Base-by-base conservation (phyloP, 2,888 invertebrate genomes). In the Chaetoderma sp. region DNA sequence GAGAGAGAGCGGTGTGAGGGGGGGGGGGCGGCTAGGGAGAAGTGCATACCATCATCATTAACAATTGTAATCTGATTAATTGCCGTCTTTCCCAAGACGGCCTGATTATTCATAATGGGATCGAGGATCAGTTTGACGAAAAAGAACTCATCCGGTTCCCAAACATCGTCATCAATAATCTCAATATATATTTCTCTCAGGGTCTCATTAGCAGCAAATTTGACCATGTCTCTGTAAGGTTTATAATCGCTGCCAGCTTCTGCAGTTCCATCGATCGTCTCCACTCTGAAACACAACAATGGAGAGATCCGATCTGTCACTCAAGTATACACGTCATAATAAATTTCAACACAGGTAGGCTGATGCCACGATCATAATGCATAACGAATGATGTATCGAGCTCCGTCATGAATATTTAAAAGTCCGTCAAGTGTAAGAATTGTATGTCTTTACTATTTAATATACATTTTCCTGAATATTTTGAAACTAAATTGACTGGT, bases 81-180 rank as follows among this genome's bases (percentile, higher is more conserved):
- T 49, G 88, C 86, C 28, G 87, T 86, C 44, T 87, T 83, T 18
- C 90, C 90, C 1, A 90, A 80, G 52, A 86, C 82, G 1, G 88
- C 87, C 6, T 84, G 80, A 8, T 78, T 76, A 58, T 79, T 82
- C 68, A 81, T 82, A 36, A 74, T 62, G 6, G 73, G 71, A 36
- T 78, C 76, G 21, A 81, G 33, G 60, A 67, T 74, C 4, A 90
- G 77, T 73, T 90, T 88, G 25, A 90, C 87, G 79, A 89, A 90
- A 82, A 91, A 91, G 68, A 89, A 89, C 80, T 90, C 90, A 77
- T 90, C 89, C 0, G 90, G 89, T 80, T 90, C 89, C 90, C 90
- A 90, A 67, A 89, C 88, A 65, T 89, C 88, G 72, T 90, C 90
- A 64, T 89, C 88, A 8, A 90, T 83, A 64, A 90, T 88, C 68